These are phyloP conservation scores for Lasioglossum malachurum DNA, from an alignment of 2,888 invertebrate genomes.

Conservation along the genomic window DNA sequence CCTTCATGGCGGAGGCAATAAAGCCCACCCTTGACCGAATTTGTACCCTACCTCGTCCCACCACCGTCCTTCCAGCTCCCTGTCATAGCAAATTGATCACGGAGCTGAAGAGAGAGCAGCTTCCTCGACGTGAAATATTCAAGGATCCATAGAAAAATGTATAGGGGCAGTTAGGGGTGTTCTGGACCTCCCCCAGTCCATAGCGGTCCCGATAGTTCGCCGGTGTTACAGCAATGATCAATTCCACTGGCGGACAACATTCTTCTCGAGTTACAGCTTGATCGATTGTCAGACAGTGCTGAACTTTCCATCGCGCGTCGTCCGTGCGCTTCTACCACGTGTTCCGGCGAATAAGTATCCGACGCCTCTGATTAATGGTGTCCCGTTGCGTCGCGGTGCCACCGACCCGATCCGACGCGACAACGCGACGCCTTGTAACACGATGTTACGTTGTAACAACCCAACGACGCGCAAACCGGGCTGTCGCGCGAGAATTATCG, in stretches of 20 bases:
- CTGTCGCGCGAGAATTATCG: slow-evolving; percentile 9
- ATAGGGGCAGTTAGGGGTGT: neutral
- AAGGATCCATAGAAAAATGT: neutral
- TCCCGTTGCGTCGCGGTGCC: neutral
- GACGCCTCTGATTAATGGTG: slow-evolving; percentile 41
- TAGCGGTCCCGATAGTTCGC: neutral
- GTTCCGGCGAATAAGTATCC: slow-evolving; percentile 33
- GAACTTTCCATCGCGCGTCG: neutral
- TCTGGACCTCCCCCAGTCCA: neutral
- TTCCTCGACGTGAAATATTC: neutral
- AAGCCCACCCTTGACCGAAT: slow-evolving; percentile 49
- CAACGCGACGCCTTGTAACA: slow-evolving; percentile 21
- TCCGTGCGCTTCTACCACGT: neutral
- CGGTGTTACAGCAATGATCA: slow-evolving; percentile 4
- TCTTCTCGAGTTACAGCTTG: slow-evolving; percentile 18
- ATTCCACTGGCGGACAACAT: slow-evolving; percentile 13
- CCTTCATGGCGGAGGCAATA: slow-evolving; percentile 30
- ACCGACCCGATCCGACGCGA: neutral
- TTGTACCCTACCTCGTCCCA: neutral
- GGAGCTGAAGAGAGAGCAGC: neutral
- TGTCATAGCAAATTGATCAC: slow-evolving; percentile 36
- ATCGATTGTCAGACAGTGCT: slow-evolving; percentile 19
- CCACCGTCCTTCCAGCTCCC: neutral
- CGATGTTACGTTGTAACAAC: slow-evolving; percentile 9
- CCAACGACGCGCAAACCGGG: neutral